Conservation (phyloP, 2,797 vertebrate genomes). For the Rhadinocentrus ornatus region DNA sequence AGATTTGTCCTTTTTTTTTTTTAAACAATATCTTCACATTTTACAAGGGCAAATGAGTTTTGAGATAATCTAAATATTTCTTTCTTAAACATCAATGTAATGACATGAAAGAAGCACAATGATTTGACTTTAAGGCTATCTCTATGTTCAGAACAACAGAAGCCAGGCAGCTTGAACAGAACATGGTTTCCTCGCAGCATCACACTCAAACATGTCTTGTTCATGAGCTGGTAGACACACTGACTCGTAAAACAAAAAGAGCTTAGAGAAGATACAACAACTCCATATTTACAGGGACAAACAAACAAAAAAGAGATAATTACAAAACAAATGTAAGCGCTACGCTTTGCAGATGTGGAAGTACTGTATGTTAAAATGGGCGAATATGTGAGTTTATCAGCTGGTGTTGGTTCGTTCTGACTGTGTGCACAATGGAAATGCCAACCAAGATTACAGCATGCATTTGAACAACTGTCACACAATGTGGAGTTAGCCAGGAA, state of each 20-base stretch:
- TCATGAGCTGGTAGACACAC: conserved; percentile 37
- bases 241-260: conserved; percentile 30
- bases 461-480: conserved; percentile 7
- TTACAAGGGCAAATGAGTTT: conserved; percentile 70
- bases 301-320: conserved; percentile 32
- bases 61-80: conserved; percentile 58
- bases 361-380: conserved; percentile 30
- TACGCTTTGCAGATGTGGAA: conserved; percentile 30
- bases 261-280: conserved; percentile 43
- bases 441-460: conserved; percentile 19
- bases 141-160: conserved; percentile 38
- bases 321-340: conserved; percentile 37
- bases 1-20: conserved; percentile 69
- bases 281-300: conserved; percentile 50
- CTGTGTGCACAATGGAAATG: conserved; percentile 16
- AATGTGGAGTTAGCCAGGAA: conserved; percentile 22
- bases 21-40: conserved; percentile 72
- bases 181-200: conserved; percentile 30
- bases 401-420: conserved; percentile 72
- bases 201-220: conserved; percentile 20
- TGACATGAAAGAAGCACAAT: conserved; percentile 61
- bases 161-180: conserved; percentile 32
- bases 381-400: conserved; percentile 65
- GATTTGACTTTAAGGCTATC: conserved; percentile 61
- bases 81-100: conserved; percentile 56